phyloP scores from a whole-genome alignment of 2,797 vertebrate species.

The Philypnodon macrostomus region DNA sequence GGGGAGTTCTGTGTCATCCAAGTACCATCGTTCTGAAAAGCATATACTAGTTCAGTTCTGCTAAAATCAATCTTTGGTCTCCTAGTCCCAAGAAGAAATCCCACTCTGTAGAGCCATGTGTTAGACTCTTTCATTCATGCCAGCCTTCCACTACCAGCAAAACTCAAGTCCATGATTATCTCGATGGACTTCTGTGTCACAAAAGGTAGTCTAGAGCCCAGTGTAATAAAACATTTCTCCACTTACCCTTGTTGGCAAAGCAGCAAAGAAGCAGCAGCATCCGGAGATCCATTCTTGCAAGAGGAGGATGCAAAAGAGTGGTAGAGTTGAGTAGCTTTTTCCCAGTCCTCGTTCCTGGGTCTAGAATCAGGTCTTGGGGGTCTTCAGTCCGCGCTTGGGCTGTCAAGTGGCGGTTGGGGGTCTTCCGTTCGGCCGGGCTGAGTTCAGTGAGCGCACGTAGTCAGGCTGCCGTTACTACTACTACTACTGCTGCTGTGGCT shows the following conservation, averaged over 20 bases:
- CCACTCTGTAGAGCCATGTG: background rate
- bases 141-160: background rate
- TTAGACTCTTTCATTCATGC: background rate
- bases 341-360: slow-evolving; percentile 3
- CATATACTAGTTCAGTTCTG: too few relatives aligned
- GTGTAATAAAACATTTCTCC: background rate
- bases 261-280: slow-evolving; percentile 39
- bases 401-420: background rate
- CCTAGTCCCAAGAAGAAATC: background rate
- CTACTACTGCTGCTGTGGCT: slow-evolving; percentile 27
- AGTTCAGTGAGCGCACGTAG: slow-evolving; percentile 22
- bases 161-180: slow-evolving; percentile 1
- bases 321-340: slow-evolving; percentile 21
- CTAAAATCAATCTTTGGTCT: background rate
- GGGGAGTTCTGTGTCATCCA: too few relatives aligned
- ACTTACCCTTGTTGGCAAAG: slow-evolving; percentile 52
- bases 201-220: too few relatives aligned
- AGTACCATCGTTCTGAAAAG: too few relatives aligned
- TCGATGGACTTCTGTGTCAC: background rate
- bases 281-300: slow-evolving; percentile 40
- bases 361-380: slow-evolving; percentile 9
- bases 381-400: slow-evolving; percentile 12
- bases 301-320: slow-evolving; percentile 17
- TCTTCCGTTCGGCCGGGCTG: slow-evolving; percentile 5
- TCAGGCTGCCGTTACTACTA: slow-evolving; percentile 32